Conservation (phyloP, 1,140 invertebrate species). For the Drosophila neocordata region DNA sequence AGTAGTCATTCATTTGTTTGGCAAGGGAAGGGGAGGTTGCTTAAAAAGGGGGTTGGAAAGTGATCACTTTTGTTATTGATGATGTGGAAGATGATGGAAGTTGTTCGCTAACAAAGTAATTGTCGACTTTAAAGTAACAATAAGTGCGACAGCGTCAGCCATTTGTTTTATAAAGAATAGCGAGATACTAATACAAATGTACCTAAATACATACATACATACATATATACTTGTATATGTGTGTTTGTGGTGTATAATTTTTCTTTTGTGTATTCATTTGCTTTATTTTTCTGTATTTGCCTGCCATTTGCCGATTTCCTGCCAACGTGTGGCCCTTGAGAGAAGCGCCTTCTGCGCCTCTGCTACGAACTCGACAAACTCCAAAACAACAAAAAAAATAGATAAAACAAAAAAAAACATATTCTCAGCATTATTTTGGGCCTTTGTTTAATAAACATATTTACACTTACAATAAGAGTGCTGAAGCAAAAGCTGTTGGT, state of each 20-base stretch:
- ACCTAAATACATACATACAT: too few relatives aligned
- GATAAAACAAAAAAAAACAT: not conserved
- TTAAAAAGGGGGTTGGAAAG: not conserved
- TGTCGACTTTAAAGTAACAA: slow-evolving; percentile 34
- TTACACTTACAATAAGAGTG: slow-evolving; percentile 73
- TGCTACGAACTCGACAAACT: slow-evolving; percentile 51
- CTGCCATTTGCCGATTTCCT: slow-evolving; percentile 54
- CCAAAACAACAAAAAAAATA: slow-evolving; percentile 30
- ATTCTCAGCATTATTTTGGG: slow-evolving; percentile 17
- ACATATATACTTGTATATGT: not conserved
- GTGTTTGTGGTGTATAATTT: slow-evolving; percentile 27
- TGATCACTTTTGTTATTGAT: slow-evolving; percentile 43
- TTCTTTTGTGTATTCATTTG: slow-evolving; percentile 38
- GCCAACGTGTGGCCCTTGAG: slow-evolving; percentile 39
- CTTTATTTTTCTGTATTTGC: slow-evolving; percentile 14
- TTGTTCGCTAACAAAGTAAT: slow-evolving; percentile 56
- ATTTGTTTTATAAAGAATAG: slow-evolving; percentile 61
- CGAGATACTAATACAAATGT: not conserved
- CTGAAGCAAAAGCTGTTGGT: slow-evolving; percentile 16
- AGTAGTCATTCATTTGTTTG: slow-evolving; percentile 27
- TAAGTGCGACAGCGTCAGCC: slow-evolving; percentile 34
- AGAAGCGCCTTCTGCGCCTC: not conserved
- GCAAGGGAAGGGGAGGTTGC: not conserved
- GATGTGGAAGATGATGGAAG: slow-evolving; percentile 59
- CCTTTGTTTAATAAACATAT: slow-evolving; percentile 66